phyloP scores from a whole-genome alignment of 2,113 vertebrate genomes.

The Alethe diademata region DNA sequence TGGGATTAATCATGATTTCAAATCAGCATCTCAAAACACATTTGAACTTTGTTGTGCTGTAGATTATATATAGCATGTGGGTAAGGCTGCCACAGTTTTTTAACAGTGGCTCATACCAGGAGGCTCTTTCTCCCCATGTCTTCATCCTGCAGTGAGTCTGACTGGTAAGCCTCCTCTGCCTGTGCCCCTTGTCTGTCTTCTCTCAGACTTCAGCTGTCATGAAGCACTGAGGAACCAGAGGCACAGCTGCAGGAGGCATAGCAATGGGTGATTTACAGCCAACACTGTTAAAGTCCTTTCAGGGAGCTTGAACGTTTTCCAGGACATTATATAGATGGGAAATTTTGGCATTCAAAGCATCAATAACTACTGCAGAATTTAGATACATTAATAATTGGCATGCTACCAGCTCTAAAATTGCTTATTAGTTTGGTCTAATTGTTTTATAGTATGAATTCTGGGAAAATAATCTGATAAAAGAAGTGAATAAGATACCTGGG shows the following conservation, averaged over 20 bases:
- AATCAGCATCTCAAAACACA: not conserved
- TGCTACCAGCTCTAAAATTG: not conserved
- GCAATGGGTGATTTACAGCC: not conserved
- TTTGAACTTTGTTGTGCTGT: not conserved
- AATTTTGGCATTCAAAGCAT: not conserved
- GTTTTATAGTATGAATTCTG: not conserved
- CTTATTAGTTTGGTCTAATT: not conserved
- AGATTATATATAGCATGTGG: not conserved
- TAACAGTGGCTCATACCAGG: not conserved
- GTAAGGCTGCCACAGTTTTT: not conserved
- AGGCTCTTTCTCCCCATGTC: accelerated
- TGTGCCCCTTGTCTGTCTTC: not conserved
- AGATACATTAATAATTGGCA: not conserved
- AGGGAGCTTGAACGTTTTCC: not conserved
- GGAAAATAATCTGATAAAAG: not conserved
- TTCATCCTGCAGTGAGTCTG: not conserved
- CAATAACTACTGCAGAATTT: not conserved
- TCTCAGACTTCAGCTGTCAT: not conserved
- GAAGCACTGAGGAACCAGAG: not conserved
- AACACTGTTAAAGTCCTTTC: not conserved
- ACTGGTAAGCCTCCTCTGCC: not conserved
- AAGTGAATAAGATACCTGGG: not conserved
- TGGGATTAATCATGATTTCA: not conserved
- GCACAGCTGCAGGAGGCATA: not conserved
- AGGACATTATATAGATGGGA: not conserved